These are phyloP conservation scores for Sakesphorus luctuosus DNA, from an alignment of 2,113 vertebrate genomes.

Conservation along the genomic window DNA sequence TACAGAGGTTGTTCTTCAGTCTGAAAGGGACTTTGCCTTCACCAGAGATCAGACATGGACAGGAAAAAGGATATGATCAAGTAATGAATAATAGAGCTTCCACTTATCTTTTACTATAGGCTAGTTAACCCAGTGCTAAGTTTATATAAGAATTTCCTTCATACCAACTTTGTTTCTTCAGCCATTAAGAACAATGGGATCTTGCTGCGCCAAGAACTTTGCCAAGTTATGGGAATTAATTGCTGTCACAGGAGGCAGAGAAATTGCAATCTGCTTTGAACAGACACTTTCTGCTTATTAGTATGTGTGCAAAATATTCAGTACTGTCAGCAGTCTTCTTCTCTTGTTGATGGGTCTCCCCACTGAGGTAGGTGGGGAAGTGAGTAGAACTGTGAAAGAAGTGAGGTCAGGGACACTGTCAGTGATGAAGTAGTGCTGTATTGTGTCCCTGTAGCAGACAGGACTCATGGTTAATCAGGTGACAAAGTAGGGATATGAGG, in stretches of 20 bases:
- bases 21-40: neutral
- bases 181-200: neutral
- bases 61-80: neutral
- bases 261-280: neutral
- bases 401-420: neutral
- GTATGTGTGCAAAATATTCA: neutral
- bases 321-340: neutral
- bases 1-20: neutral
- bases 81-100: neutral
- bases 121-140: neutral
- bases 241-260: neutral
- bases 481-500: neutral
- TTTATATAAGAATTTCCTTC: neutral
- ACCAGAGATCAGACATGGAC: neutral
- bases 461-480: neutral
- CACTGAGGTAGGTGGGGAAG: fast-evolving
- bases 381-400: fast-evolving
- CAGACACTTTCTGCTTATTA: neutral
- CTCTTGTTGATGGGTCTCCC: neutral
- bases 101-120: neutral
- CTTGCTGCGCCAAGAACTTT: neutral
- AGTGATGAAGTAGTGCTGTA: neutral
- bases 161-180: neutral
- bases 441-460: neutral
- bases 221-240: neutral